phyloP scores from a whole-genome alignment of 2,113 vertebrate genomes.

The Xiphorhynchus elegans region DNA sequence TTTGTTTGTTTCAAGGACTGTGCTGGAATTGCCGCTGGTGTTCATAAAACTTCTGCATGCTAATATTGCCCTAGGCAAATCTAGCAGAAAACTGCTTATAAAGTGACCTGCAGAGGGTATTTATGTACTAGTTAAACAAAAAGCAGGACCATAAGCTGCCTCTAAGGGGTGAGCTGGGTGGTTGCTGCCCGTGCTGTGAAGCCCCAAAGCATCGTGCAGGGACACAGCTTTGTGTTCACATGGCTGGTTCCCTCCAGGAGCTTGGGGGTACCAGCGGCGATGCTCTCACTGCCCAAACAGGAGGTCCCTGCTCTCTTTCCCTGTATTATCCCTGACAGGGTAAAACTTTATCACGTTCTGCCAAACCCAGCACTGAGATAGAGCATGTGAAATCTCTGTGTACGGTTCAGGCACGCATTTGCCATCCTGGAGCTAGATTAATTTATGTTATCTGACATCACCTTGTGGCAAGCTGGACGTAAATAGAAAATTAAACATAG shows the following conservation, averaged over 20 bases:
- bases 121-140: neutral
- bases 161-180: rapidly evolving
- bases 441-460: neutral
- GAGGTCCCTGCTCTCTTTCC: neutral
- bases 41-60: neutral
- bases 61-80: neutral
- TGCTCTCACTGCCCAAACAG: neutral
- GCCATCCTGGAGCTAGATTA: neutral
- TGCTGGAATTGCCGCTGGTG: neutral
- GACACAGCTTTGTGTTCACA: neutral
- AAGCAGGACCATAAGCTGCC: neutral
- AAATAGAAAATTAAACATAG: neutral
- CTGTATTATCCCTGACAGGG: neutral
- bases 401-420: neutral
- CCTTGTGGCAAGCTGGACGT: neutral
- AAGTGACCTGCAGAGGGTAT: neutral
- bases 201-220: rapidly evolving
- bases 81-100: neutral
- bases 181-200: rapidly evolving
- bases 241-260: neutral
- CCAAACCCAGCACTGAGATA: neutral
- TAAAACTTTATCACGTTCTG: neutral
- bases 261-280: rapidly evolving
- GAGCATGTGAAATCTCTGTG: neutral
- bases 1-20: neutral